Base-by-base conservation (phyloP, 1,140 invertebrate genomes). In the Helicorthomorpha holstii region DNA sequence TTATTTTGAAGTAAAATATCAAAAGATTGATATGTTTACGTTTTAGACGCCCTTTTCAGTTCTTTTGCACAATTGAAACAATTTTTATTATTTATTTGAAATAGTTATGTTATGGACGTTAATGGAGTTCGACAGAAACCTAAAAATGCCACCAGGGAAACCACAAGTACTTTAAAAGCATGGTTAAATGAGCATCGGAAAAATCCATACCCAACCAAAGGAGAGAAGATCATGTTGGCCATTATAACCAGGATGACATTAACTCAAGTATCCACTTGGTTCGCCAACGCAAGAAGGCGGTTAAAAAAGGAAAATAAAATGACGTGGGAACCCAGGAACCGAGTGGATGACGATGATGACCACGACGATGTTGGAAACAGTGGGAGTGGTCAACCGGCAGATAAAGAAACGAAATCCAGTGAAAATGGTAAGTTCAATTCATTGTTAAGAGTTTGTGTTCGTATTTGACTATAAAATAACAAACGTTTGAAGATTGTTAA, bases 121-220 rank as follows among this genome's bases (percentile, higher is more conserved):
- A 90, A 89, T 61, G 85, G 85, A 1, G 84, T 87, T 22, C 73
- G 92, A 61, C 73, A 93, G 57, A 34, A n/a, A n/a, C n/a, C n/a
- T n/a, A 97, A 97, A 74, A 97, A 97, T 72, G 94, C 93, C 22
- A 97, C 94, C 22, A 70, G 93, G 51, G 93, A 98, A 70, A 96
- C 92, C 22, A 97, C 93, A 23, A 91, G 85, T 66, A 95, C 92
- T 2, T 69, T 98, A 10, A 97, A 97, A 69, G 73, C 74, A 74
- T 95, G 93, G 95, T 69, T 95, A 75, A 59, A 80, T 79, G 64
- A 96, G 81, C 73, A 83, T 82, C 84, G 71, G 77, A 95, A 71
- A 82, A 96, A 78, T 60, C 75, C 75, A 1, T 77, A 77, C 59
- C 75, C 75, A 2, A 76, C 72, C 0, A 77, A 77, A 60, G 72